Evolutionary conservation across 2,113 vertebrate species (phyloP).

Genomic region (Charadrius vociferus): DNA sequence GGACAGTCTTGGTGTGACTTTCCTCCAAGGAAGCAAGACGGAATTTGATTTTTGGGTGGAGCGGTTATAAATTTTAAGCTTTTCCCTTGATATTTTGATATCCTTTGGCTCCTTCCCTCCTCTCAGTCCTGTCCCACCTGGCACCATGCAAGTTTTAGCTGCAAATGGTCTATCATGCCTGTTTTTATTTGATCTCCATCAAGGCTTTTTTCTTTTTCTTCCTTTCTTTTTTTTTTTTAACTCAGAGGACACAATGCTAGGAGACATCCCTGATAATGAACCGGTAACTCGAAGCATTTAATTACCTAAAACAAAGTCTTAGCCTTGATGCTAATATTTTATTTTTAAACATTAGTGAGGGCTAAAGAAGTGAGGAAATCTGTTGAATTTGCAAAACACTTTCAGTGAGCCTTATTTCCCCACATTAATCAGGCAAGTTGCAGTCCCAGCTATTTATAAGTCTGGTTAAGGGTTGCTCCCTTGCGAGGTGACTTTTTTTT

Average conservation of each 20-base stretch:
- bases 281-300: conserved; percentile 52
- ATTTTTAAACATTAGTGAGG: conserved; percentile 22
- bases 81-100: background rate
- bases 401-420: conserved; percentile 52
- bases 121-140: background rate
- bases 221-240: accelerated
- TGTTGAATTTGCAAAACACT: conserved; percentile 66
- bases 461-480: conserved; percentile 72
- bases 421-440: conserved; percentile 72
- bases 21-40: background rate
- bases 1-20: background rate
- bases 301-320: conserved; percentile 59
- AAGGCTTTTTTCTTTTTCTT: background rate
- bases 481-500: conserved; percentile 10
- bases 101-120: background rate
- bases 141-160: background rate
- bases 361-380: conserved; percentile 40
- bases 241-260: background rate
- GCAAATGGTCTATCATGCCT: background rate
- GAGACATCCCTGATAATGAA: conserved; percentile 30
- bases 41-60: background rate
- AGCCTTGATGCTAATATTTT: conserved; percentile 52
- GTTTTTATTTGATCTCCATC: background rate
- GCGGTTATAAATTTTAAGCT: background rate
- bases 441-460: conserved; percentile 75